Percentiles rank a stretch among this genome's conserved stretches.
Evolutionary conservation across 1,140 invertebrate genomes (phyloP).

Genomic region (Lithobius niger): DNA sequence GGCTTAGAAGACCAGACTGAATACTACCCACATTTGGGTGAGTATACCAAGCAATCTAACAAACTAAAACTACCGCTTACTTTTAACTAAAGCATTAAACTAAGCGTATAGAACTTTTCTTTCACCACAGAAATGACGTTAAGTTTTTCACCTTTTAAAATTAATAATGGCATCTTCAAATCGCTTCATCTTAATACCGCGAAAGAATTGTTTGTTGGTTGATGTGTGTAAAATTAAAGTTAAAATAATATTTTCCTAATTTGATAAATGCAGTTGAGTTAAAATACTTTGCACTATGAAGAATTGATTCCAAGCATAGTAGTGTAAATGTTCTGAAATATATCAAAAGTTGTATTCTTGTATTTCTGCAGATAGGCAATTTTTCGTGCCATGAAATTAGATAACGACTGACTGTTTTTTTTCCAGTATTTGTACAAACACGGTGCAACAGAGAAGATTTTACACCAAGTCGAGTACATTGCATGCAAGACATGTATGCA

Average conservation of each 20-base stretch:
- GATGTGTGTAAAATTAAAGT: background rate
- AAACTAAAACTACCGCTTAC: background rate
- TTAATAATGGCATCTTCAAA: background rate
- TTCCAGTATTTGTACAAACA: conserved; percentile 55
- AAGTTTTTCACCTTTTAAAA: background rate
- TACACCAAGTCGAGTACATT: conserved; percentile 43
- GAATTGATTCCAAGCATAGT: background rate
- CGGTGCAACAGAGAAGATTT: conserved; percentile 55
- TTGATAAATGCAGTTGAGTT: background rate
- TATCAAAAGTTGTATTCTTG: background rate
- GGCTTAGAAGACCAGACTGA: conserved; percentile 44
- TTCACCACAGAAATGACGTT: background rate
- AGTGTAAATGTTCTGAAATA: background rate
- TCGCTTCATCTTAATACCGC: background rate
- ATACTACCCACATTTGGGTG: conserved; percentile 52
- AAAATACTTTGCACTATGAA: background rate
- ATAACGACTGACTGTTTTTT: background rate
- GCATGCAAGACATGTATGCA: conserved; percentile 48
- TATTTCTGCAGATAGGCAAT: background rate
- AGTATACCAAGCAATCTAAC: background rate
- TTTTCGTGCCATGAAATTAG: no score
- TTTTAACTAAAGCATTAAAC: background rate
- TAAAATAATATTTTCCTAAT: no score
- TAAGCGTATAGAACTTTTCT: background rate
- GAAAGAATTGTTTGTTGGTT: background rate